Evolutionary conservation across 2,888 invertebrate species (phyloP), one percentile per base, ranked within the genome.

Genomic region (Drosophila pegasa): DNA sequence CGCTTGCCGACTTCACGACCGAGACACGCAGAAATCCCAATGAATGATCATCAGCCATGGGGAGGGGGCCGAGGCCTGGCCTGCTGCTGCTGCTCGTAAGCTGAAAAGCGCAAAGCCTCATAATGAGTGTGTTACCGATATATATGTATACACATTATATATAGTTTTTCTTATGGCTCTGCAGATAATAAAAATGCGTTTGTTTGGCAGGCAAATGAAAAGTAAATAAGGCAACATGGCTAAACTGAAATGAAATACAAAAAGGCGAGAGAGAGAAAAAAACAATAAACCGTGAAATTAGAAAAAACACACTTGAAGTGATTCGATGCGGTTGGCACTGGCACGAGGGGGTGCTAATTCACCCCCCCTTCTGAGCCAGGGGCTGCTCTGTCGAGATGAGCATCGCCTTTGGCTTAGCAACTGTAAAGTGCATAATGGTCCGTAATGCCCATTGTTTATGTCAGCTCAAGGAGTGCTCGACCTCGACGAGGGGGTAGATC

Each of bases 301-400:
- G 78, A 73, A 80, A 58, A 81, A 86, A 87, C 87, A 87, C 89
- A 88, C 81, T 90, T 80, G 88, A 85, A 68, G 72, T 78, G 88
- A 90, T 90, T 90, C 88, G 90, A 66, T 82, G 70, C 67, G 86
- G 76, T 68, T 57, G 60, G 43, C 47, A 54, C 31, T 6, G 8
- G 14, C 5, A 27, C 1, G 27, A 10, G 18, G 2, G 52, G 38
- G 51, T 18, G 51, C 20, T 3, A 6, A 27, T 48, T 20, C 14
- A 20, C 5, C 33, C 14, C 7, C 5, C 10, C 25, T 10, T 20
- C 25, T n/a, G n/a, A n/a, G 7, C n/a, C 43, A 25, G 20, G 37
- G 41, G 29, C 16, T 33, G 47, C 20, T 16, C 7, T 55, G 47
- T 33, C 50, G 6, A 60, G 75, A 55, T 67, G 67, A 75, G 63